Evolutionary conservation across 2,888 invertebrate genomes (phyloP).

Genomic region (Ichneumon xanthorius): DNA sequence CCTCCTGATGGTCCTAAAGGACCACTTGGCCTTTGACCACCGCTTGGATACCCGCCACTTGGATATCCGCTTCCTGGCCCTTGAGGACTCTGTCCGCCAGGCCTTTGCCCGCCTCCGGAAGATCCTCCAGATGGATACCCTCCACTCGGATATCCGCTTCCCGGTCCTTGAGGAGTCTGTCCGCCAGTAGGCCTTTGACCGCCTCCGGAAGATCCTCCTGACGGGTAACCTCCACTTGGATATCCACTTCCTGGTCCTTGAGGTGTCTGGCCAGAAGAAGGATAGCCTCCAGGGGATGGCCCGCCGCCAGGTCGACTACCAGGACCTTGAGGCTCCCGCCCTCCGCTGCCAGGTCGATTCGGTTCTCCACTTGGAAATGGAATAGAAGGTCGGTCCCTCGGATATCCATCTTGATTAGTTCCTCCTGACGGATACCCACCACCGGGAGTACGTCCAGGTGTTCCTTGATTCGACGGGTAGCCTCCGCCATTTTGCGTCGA

Average conservation of each 20-base stretch:
- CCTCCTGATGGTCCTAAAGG: constrained; percentile 71
- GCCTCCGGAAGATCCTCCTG: constrained; percentile 71
- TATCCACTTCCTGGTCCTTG: constrained; percentile 67
- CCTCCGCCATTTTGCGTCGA: constrained; percentile 28
- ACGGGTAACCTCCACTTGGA: constrained; percentile 71
- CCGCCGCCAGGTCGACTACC: constrained; percentile 57
- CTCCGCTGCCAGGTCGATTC: constrained; percentile 53
- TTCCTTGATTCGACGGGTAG: constrained; percentile 32
- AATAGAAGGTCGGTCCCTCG: constrained; percentile 72
- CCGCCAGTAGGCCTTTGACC: constrained; percentile 62
- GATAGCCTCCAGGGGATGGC: constrained; percentile 61
- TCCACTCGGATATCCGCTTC: constrained; percentile 67
- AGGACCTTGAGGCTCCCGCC: constrained; percentile 57
- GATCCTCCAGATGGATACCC: constrained; percentile 67
- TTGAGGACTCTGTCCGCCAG: constrained; percentile 65
- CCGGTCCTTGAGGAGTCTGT: constrained; percentile 66
- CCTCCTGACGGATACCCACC: constrained; percentile 71
- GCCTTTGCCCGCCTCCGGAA: background rate
- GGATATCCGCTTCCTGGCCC: constrained; percentile 68
- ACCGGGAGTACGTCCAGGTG: constrained; percentile 51
- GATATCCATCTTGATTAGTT: constrained; percentile 72
- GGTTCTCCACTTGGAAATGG: constrained; percentile 68
- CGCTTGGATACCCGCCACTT: constrained; percentile 71
- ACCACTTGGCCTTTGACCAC: constrained; percentile 68
- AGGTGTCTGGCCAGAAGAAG: constrained; percentile 65